These are phyloP conservation scores for Hoplodrina blanda DNA, from an alignment of 2,888 invertebrate genomes.

Conservation along the genomic window DNA sequence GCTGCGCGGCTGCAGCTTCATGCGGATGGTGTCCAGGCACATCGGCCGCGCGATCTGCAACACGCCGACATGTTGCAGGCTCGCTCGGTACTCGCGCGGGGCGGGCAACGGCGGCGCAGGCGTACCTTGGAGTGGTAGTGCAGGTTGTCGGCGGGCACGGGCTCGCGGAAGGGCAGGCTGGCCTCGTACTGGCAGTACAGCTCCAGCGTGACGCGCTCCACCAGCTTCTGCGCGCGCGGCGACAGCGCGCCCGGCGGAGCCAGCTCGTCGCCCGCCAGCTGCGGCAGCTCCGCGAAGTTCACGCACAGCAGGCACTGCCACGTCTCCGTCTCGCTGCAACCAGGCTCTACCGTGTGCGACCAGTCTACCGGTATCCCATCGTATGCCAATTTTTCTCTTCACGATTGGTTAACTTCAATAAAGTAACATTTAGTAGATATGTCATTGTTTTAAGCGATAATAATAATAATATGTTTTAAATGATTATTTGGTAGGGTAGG, in stretches of 20 bases:
- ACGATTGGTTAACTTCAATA: no score
- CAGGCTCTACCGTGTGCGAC: background rate
- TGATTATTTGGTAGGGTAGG: no score
- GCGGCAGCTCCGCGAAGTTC: conserved; percentile 93
- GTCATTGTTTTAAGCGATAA: no score
- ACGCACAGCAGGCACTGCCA: conserved; percentile 98
- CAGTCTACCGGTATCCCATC: no score
- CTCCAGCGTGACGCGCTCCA: conserved; percentile 96
- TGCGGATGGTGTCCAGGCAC: conserved; percentile 95
- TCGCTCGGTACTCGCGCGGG: no score
- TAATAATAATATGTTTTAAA: no score
- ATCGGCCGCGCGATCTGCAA: conserved; percentile 94
- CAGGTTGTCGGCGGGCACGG: conserved; percentile 92
- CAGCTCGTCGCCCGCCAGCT: conserved; percentile 65
- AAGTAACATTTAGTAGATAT: no score
- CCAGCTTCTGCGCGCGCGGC: conserved; percentile 92
- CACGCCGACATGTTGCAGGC: background rate
- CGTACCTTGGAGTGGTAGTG: conserved; percentile 81
- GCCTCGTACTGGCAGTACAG: conserved; percentile 97
- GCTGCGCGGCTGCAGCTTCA: conserved; percentile 94
- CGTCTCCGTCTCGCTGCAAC: conserved; percentile 94
- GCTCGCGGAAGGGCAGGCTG: conserved; percentile 96
- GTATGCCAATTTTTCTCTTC: no score
- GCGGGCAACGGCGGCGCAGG: no score
- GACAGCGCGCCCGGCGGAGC: conserved; percentile 77